These are phyloP conservation scores for Callipepla californica DNA, from an alignment of 2,113 vertebrate species.

Conservation along the genomic window DNA sequence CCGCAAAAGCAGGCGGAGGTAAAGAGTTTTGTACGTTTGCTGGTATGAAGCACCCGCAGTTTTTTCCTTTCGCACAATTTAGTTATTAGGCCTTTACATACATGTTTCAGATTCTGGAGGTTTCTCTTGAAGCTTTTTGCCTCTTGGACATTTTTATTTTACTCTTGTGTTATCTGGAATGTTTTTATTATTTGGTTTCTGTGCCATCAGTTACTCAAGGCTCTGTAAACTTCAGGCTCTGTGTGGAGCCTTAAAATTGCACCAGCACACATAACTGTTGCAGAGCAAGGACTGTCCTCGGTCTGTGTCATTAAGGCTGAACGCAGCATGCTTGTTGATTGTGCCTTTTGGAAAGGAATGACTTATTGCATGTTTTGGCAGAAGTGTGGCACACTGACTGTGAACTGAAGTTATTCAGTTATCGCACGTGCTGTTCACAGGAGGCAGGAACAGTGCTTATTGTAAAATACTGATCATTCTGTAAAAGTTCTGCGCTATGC, in stretches of 20 bases:
- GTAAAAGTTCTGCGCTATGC: neutral
- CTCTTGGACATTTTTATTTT: accelerated
- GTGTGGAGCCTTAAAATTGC: accelerated
- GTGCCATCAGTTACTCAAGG: neutral
- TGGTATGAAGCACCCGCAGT: neutral
- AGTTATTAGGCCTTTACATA: neutral
- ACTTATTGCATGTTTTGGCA: neutral
- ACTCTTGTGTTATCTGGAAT: neutral
- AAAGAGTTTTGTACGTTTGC: accelerated
- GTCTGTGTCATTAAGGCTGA: neutral
- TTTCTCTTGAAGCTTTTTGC: neutral
- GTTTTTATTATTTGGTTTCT: neutral
- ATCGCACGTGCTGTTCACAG: neutral
- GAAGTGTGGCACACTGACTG: neutral
- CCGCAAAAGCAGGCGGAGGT: neutral
- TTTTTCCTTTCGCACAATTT: neutral
- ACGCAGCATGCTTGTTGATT: accelerated
- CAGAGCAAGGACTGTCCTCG: neutral
- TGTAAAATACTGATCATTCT: neutral
- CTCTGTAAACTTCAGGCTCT: neutral
- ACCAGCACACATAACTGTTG: neutral
- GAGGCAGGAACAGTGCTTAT: neutral
- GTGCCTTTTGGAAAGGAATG: neutral
- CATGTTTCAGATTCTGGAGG: neutral
- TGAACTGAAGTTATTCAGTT: neutral